Conservation (phyloP, 2,888 invertebrate species). For the Laspeyria flexula region DNA sequence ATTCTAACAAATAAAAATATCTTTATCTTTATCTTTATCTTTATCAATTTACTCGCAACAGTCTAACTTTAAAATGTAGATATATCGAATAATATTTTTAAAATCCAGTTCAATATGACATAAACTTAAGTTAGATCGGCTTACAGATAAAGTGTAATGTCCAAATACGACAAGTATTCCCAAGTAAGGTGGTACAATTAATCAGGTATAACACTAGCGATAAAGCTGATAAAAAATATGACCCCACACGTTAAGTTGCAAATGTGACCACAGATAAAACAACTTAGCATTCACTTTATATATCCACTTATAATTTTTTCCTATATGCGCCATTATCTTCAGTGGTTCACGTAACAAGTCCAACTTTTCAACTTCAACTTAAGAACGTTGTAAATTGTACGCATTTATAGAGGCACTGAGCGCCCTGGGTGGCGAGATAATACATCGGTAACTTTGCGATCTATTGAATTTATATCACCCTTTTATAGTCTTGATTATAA, state of each 20-base stretch:
- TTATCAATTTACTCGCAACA: too few species aligned
- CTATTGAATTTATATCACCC: not conserved
- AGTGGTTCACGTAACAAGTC: slow-evolving; percentile 66
- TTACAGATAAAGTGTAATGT: too few species aligned
- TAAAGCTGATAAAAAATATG: slow-evolving; percentile 17
- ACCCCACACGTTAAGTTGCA: slow-evolving; percentile 34
- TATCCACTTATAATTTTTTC: slow-evolving; percentile 41
- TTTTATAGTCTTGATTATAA: slow-evolving; percentile 2
- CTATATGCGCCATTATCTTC: slow-evolving; percentile 59
- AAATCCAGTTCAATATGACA: too few species aligned
- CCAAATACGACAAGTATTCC: too few species aligned
- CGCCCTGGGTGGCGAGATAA: slow-evolving; percentile 73
- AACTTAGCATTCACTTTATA: slow-evolving; percentile 30
- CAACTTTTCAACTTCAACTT: slow-evolving; percentile 78
- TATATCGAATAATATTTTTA: too few species aligned
- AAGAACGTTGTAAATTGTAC: slow-evolving; percentile 78
- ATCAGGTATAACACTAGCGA: slow-evolving; percentile 14
- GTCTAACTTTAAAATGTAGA: too few species aligned
- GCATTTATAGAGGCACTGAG: slow-evolving; percentile 74
- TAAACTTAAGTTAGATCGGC: too few species aligned
- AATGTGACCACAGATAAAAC: slow-evolving; percentile 33
- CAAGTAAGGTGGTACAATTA: slow-evolving; percentile 3
- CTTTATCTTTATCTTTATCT: too few species aligned
- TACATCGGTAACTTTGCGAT: slow-evolving; percentile 10
- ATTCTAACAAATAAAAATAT: too few species aligned